These are phyloP conservation scores for Philaenus spumarius DNA, from an alignment of 1,140 invertebrate genomes.

Conservation along the genomic window DNA sequence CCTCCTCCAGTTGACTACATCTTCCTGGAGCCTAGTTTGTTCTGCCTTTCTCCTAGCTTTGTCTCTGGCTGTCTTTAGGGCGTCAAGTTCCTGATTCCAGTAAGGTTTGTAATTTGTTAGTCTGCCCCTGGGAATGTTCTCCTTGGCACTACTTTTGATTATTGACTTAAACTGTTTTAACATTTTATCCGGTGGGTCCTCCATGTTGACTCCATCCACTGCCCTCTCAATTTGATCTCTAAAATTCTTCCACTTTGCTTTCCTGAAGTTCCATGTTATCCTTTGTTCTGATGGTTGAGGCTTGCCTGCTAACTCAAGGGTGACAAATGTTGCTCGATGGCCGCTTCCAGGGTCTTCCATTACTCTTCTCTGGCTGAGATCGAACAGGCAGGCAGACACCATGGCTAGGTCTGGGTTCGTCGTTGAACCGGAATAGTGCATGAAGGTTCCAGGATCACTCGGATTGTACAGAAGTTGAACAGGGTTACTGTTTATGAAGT, in stretches of 20 bases:
- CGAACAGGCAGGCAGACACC: too few relatives aligned
- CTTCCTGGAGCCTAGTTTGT: neutral
- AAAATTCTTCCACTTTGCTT: neutral
- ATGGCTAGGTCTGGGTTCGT: too few relatives aligned
- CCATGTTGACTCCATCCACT: neutral
- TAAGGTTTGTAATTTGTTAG: neutral
- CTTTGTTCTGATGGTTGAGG: neutral
- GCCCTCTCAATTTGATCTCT: neutral
- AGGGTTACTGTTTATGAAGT: too few relatives aligned
- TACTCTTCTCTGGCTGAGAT: too few relatives aligned
- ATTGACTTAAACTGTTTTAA: neutral
- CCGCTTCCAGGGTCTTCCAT: too few relatives aligned
- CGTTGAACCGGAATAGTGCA: too few relatives aligned
- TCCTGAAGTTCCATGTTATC: neutral
- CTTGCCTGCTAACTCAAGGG: too few relatives aligned
- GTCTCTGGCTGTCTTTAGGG: neutral
- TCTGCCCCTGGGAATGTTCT: neutral
- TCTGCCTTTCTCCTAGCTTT: neutral
- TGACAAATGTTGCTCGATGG: too few relatives aligned
- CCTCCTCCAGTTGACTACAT: neutral
- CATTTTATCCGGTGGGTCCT: neutral
- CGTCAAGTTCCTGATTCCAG: neutral
- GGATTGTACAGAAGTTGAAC: too few relatives aligned
- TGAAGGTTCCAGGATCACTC: too few relatives aligned
- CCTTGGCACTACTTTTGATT: neutral